phyloP scores from a whole-genome alignment of 2,888 invertebrate species.

The Timema podura region DNA sequence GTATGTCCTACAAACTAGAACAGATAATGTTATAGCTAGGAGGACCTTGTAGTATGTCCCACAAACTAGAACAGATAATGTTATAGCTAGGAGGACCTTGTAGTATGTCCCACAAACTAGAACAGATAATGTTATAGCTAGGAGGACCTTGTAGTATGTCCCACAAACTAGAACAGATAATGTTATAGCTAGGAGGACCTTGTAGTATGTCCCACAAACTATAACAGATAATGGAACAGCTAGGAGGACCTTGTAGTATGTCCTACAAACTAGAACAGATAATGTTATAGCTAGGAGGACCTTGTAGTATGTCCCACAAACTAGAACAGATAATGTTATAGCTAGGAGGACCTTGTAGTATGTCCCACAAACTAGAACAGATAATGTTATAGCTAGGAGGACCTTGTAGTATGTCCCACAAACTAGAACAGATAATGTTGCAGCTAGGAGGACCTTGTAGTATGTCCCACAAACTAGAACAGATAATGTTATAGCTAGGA shows the following conservation, averaged over 20 bases:
- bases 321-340: no score
- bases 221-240: no score
- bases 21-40: no score
- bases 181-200: constrained; percentile 22
- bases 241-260: constrained; percentile 34
- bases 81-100: constrained; percentile 25
- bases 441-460: constrained; percentile 32
- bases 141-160: constrained; percentile 34
- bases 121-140: no score
- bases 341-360: constrained; percentile 33
- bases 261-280: neutral
- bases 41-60: constrained; percentile 33
- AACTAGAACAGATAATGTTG: no score
- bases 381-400: neutral
- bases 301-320: constrained; percentile 32
- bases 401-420: constrained; percentile 33
- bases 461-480: constrained; percentile 20
- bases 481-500: no score
- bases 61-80: no score
- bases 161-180: no score
- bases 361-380: neutral
- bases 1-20: constrained; percentile 24
- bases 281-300: neutral
- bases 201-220: constrained; percentile 30
- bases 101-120: constrained; percentile 29